Base-by-base conservation (phyloP, 2,113 vertebrate species). In the Condylura cristata region DNA sequence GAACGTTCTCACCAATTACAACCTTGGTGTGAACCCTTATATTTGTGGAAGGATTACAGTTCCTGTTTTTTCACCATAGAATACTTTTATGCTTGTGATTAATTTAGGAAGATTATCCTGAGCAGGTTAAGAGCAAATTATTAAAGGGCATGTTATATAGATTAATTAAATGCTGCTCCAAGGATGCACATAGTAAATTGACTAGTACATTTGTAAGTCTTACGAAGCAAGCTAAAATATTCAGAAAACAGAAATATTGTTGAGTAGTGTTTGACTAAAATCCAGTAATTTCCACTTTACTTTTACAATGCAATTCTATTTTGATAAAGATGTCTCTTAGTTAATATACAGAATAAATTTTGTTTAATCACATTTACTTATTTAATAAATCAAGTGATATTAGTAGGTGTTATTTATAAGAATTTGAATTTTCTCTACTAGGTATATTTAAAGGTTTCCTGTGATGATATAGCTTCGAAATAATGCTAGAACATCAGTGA, bases 281-380 rank as follows among this genome's bases (percentile, higher is more conserved):
- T 44, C 41, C 60, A 41, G 13, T 9, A 75, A 65, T 48, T 94
- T 87, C 87, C 24, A n/a, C 65, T 94, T 86, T 85, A 88, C 61
- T 44, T 86, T 0, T 37, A 74, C 87, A 5, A 93, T 89, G 46
- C 30, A 80, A 92, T 90, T 70, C 6, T 92, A 86, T 92, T 95
- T 94, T 91, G 96, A 97, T 90, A 86, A 88, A 90, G 91, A 86
- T 71, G 18, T 83, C 80, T 92, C 65, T 97, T 97, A 96, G 66
- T 94, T 93, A 95, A 95, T 71, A 86, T 71, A 78, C 78, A 95
- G 68, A 96, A 89, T 80, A 93, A 39, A 90, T 95, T 96, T 95
- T 80, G 72, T 53, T 97, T 94, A 80, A 88, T 82, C 68, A 97
- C 61, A 44, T 94, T 83, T 51, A 97, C 37, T 61, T 92, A 82